Percentiles rank a stretch among this genome's conserved stretches.
These are phyloP conservation scores for Amphipoea oculea DNA, from an alignment of 2,888 invertebrate genomes.

Conservation along the genomic window DNA sequence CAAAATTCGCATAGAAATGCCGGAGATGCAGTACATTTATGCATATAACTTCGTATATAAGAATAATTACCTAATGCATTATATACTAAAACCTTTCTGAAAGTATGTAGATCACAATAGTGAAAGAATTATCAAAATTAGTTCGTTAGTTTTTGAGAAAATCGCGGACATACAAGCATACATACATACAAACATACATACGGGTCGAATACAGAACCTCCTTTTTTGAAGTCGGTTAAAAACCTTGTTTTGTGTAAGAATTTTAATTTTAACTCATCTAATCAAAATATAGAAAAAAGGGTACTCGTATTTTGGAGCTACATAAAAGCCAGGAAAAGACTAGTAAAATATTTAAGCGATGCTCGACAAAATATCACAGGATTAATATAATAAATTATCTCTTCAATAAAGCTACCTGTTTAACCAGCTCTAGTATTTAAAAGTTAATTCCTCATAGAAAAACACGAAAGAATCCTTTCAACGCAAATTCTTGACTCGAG, in stretches of 20 bases:
- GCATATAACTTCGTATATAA: too few relatives aligned
- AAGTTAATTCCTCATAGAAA: slow-evolving; percentile 49
- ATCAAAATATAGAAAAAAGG: not conserved
- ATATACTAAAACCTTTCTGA: too few relatives aligned
- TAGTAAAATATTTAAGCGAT: not conserved
- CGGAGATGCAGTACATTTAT: too few relatives aligned
- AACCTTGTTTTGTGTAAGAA: not conserved
- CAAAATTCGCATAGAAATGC: too few relatives aligned
- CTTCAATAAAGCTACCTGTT: not conserved
- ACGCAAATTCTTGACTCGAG: slow-evolving; percentile 64
- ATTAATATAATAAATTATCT: not conserved
- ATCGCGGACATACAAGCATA: too few relatives aligned
- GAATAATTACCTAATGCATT: too few relatives aligned
- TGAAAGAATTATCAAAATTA: too few relatives aligned
- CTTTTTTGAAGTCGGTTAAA: too few relatives aligned
- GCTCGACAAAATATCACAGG: not conserved
- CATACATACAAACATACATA: too few relatives aligned
- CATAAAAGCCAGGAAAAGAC: not conserved
- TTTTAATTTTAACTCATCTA: not conserved
- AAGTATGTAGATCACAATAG: too few relatives aligned
- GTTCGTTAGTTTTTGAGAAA: too few relatives aligned
- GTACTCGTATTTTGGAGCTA: not conserved
- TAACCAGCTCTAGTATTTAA: slow-evolving; percentile 22
- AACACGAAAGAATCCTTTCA: slow-evolving; percentile 47
- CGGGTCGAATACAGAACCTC: too few relatives aligned